Evolutionary conservation across 2,113 vertebrate genomes (phyloP).

Genomic region (Labeo rohita): DNA sequence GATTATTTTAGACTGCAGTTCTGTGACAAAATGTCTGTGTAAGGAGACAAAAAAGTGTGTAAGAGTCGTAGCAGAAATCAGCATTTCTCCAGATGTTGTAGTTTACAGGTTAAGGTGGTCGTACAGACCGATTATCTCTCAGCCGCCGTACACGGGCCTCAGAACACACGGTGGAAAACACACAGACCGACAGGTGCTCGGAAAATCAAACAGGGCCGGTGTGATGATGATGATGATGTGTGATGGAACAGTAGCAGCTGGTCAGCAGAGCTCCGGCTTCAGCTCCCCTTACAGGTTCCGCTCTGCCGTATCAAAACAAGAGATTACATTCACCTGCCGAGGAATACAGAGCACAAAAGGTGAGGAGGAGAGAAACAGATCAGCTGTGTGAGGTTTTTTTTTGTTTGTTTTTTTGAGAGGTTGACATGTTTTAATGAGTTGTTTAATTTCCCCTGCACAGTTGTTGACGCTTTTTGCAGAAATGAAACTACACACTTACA

Average conservation of each 20-base stretch:
- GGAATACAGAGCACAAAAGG: slow-evolving; percentile 29
- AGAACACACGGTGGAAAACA: background rate
- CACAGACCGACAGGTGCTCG: slow-evolving; percentile 30
- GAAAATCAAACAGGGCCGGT: slow-evolving; percentile 53
- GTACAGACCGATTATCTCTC: background rate
- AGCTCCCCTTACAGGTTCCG: slow-evolving; percentile 34
- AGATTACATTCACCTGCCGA: slow-evolving; percentile 51
- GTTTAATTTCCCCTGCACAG: background rate
- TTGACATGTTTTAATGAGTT: no score
- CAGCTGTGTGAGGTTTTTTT: background rate
- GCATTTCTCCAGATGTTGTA: background rate
- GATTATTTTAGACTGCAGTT: background rate
- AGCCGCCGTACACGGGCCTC: background rate
- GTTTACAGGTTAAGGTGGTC: background rate
- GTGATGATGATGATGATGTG: slow-evolving; percentile 33
- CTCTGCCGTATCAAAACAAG: slow-evolving; percentile 38
- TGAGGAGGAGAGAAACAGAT: slow-evolving; percentile 31
- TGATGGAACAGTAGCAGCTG: slow-evolving; percentile 51
- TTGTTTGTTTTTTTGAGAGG: background rate
- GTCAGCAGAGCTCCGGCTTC: slow-evolving; percentile 35
- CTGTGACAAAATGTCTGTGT: background rate
- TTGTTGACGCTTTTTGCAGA: background rate
- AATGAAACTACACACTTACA: background rate
- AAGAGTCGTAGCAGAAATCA: background rate
- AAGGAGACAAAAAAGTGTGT: background rate